These are phyloP conservation scores for Cherax destructor DNA, from an alignment of 1,140 invertebrate genomes.

Conservation along the genomic window DNA sequence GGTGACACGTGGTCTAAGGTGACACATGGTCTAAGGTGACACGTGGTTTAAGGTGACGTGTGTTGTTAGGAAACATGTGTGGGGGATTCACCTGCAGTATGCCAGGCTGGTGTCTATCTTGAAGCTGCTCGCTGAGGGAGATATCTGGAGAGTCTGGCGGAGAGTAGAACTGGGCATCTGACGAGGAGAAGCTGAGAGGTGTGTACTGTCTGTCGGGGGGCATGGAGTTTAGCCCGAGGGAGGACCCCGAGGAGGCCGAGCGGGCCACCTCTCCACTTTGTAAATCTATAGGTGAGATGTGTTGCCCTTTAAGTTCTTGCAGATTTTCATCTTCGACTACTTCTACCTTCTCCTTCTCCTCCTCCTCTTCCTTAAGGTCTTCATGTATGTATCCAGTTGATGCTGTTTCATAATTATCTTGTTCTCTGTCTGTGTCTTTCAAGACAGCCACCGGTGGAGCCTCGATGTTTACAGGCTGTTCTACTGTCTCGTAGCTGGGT, in stretches of 20 bases:
- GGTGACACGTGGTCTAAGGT: too few species aligned
- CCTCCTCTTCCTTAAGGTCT: not conserved
- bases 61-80: not conserved
- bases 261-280: slow-evolving; percentile 23
- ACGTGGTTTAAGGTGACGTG: not conserved
- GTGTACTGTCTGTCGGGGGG: slow-evolving; percentile 66
- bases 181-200: slow-evolving; percentile 70
- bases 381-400: not conserved
- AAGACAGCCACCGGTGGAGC: not conserved
- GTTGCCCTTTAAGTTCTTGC: slow-evolving; percentile 14
- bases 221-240: slow-evolving; percentile 42
- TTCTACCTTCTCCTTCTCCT: not conserved
- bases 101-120: slow-evolving; percentile 39
- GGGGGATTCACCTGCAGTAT: slow-evolving; percentile 43
- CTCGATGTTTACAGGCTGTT: slow-evolving; percentile 3
- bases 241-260: slow-evolving; percentile 61
- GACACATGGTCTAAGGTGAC: too few species aligned
- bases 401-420: not conserved
- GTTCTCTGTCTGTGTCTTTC: slow-evolving; percentile 6
- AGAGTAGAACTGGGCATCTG: slow-evolving; percentile 71
- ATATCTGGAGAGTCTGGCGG: slow-evolving; percentile 68
- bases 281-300: not conserved
- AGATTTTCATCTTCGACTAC: not conserved
- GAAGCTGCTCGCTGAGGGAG: slow-evolving; percentile 64
- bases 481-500: slow-evolving; percentile 52